These are phyloP conservation scores for Epinephelus malabaricus DNA, from an alignment of 2,797 vertebrate species.

Conservation along the genomic window DNA sequence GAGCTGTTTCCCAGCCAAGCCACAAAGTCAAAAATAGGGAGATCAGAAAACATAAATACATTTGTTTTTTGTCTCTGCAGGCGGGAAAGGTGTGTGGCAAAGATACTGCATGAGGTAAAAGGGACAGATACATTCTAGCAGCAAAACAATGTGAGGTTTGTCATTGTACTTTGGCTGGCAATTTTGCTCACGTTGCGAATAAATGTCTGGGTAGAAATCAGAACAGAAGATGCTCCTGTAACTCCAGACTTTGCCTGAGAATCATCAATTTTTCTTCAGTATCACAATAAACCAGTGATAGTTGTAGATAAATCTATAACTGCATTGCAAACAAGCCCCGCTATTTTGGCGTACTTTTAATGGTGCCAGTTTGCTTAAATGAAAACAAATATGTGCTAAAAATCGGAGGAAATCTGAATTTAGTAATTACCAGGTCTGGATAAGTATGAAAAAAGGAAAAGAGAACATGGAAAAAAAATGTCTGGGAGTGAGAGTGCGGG, in stretches of 20 bases:
- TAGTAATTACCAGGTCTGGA: too few relatives aligned
- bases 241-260: not conserved
- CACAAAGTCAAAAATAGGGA: not conserved
- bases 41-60: not conserved
- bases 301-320: not conserved
- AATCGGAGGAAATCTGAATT: too few relatives aligned
- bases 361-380: not conserved
- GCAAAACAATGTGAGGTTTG: not conserved
- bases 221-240: not conserved
- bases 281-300: not conserved
- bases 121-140: not conserved
- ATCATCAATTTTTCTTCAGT: too few relatives aligned
- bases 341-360: not conserved
- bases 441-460: too few relatives aligned
- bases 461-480: too few relatives aligned
- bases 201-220: not conserved
- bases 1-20: constrained; percentile 19
- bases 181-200: not conserved
- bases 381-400: not conserved
- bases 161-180: not conserved
- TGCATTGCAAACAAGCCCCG: not conserved
- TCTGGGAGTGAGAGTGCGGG: too few relatives aligned
- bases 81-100: too few relatives aligned
- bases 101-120: not conserved
- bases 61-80: not conserved